phyloP scores from a whole-genome alignment of 2,797 vertebrate species.

The Valencia hispanica region DNA sequence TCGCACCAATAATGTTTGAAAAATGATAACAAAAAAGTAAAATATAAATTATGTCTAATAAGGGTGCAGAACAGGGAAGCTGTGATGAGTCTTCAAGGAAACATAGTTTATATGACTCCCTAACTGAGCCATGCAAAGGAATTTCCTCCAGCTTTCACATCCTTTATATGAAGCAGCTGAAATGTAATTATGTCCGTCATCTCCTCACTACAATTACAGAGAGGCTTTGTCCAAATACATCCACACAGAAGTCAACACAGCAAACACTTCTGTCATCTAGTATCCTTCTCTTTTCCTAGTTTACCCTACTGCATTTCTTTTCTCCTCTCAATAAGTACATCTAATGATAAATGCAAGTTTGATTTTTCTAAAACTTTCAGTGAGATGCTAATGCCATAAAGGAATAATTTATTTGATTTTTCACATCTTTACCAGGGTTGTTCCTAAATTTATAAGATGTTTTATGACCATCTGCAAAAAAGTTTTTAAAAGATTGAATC shows the following conservation, averaged over 20 bases:
- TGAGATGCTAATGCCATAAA: not conserved
- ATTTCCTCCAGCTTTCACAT: conserved; percentile 50
- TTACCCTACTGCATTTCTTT: not conserved
- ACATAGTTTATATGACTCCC: conserved; percentile 29
- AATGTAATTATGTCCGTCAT: conserved; percentile 32
- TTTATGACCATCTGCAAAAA: too few species aligned
- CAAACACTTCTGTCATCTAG: not conserved
- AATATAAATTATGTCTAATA: too few species aligned
- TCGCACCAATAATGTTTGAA: not conserved
- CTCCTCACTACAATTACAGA: conserved; percentile 10
- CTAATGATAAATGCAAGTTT: not conserved
- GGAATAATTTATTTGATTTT: too few species aligned
- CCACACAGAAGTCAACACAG: not conserved
- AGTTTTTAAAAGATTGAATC: too few species aligned
- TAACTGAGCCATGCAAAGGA: conserved; percentile 40
- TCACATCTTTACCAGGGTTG: too few species aligned
- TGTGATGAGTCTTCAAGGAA: conserved; percentile 52
- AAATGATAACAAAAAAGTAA: not conserved
- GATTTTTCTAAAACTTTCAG: not conserved
- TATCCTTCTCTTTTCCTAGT: not conserved
- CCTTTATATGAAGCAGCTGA: conserved; percentile 34
- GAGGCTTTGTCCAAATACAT: conserved; percentile 5
- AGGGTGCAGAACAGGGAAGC: conserved; percentile 28
- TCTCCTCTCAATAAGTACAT: not conserved
- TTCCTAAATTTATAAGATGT: too few species aligned